These are phyloP conservation scores for Goniozus legneri DNA, from an alignment of 1,140 invertebrate genomes.

Conservation along the genomic window DNA sequence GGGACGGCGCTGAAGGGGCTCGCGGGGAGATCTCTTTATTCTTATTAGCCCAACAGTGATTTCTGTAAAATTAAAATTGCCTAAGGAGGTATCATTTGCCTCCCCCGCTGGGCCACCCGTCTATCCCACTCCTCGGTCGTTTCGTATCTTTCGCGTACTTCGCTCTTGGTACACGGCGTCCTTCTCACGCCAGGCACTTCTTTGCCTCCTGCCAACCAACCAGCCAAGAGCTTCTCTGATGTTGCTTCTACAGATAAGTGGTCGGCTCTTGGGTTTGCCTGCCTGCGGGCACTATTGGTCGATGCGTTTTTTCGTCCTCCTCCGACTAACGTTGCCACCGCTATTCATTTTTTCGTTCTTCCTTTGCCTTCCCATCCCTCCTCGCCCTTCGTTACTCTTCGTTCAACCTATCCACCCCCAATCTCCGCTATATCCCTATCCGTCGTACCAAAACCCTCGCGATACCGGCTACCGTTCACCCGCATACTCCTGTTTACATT, in stretches of 20 bases:
- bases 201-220: constrained; percentile 32
- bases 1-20: neutral
- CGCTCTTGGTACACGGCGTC: constrained; percentile 43
- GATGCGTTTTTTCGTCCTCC: constrained; percentile 36
- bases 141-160: constrained; percentile 37
- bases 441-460: constrained; percentile 11
- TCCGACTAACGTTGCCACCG: constrained; percentile 12
- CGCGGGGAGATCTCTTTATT: constrained; percentile 45
- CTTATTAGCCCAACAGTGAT: constrained; percentile 54
- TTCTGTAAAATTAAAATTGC: constrained; percentile 55
- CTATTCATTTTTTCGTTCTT: constrained; percentile 10
- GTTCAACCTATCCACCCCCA: neutral
- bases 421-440: neutral
- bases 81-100: constrained; percentile 53
- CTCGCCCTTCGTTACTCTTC: constrained; percentile 3
- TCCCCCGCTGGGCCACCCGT: constrained; percentile 29
- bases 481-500: constrained; percentile 31
- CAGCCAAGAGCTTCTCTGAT: constrained; percentile 46
- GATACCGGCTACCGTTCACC: constrained; percentile 12
- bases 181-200: constrained; percentile 47
- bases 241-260: constrained; percentile 50
- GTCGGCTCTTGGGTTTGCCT: constrained; percentile 44
- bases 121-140: constrained; percentile 19
- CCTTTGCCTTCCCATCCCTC: constrained; percentile 9
- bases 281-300: constrained; percentile 44